phyloP scores from a whole-genome alignment of 2,888 invertebrate genomes.

The Hanleya hanleyi region DNA sequence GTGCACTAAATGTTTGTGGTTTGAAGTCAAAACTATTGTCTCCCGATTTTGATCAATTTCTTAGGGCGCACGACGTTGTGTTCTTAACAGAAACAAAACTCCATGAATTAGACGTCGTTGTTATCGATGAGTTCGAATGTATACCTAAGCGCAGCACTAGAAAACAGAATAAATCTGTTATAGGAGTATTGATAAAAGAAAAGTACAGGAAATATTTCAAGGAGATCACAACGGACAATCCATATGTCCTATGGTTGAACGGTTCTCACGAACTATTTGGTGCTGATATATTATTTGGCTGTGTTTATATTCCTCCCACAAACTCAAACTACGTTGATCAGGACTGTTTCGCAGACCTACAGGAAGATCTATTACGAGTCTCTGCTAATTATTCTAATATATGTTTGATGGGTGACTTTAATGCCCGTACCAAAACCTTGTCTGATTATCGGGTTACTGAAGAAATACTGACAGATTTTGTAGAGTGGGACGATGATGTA shows the following conservation, averaged over 20 bases:
- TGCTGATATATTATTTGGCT: not conserved
- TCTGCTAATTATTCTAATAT: not conserved
- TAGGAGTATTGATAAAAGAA: too few species aligned
- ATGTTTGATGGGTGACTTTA: slow-evolving; percentile 3
- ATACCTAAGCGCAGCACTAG: too few species aligned
- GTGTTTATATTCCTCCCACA: not conserved
- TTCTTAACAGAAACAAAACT: too few species aligned
- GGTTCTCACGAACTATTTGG: not conserved
- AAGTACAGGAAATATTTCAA: not conserved
- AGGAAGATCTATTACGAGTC: not conserved
- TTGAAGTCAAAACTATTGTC: too few species aligned
- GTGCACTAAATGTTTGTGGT: too few species aligned
- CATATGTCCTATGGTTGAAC: not conserved
- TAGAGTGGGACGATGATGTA: not conserved
- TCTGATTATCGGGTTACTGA: not conserved
- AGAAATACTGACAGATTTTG: not conserved
- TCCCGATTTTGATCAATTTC: too few species aligned
- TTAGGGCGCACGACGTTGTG: too few species aligned
- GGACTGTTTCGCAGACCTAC: not conserved
- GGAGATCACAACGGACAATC: not conserved
- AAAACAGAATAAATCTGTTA: too few species aligned
- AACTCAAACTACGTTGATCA: not conserved
- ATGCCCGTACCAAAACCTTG: not conserved
- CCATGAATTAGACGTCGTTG: too few species aligned
- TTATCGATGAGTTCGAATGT: too few species aligned